Percentiles rank a stretch among this genome's conserved stretches.
Evolutionary conservation across 2,797 vertebrate genomes (phyloP).

Genomic region (Coendou prehensilis): DNA sequence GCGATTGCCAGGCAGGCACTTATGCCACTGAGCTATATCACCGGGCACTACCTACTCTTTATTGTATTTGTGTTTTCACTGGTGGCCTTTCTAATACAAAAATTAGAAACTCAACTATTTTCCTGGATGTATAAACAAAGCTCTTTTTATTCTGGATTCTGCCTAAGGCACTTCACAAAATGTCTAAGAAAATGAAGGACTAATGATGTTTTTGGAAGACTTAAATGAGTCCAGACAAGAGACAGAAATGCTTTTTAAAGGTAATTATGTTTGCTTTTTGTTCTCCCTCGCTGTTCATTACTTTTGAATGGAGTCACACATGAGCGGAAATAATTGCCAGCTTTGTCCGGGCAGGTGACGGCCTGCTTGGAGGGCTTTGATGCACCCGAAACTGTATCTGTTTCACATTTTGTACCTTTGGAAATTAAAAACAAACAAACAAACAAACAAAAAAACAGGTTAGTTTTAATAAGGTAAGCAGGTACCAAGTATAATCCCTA

Average conservation of each 20-base stretch:
- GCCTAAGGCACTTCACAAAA: slow-evolving; percentile 75
- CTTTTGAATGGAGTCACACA: slow-evolving; percentile 95
- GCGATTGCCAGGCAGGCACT: no score
- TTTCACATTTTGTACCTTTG: slow-evolving; percentile 90
- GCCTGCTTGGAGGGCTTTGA: slow-evolving; percentile 93
- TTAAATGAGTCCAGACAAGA: slow-evolving; percentile 91
- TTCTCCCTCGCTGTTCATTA: slow-evolving; percentile 93
- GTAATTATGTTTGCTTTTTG: slow-evolving; percentile 94
- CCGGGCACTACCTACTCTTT: background rate
- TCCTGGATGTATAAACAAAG: slow-evolving; percentile 64
- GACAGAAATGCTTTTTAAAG: slow-evolving; percentile 92
- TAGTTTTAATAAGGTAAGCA: slow-evolving; percentile 73
- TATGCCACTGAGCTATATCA: no score
- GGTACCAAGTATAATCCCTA: slow-evolving; percentile 69
- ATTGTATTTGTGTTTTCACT: background rate
- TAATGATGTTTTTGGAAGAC: slow-evolving; percentile 87
- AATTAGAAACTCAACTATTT: slow-evolving; percentile 31
- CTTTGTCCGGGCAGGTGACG: slow-evolving; percentile 93
- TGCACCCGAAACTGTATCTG: slow-evolving; percentile 91
- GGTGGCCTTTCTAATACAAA: background rate
- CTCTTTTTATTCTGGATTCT: slow-evolving; percentile 69
- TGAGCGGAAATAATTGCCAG: slow-evolving; percentile 95
- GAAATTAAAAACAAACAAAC: slow-evolving; percentile 81
- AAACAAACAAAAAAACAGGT: background rate
- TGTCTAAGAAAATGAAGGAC: slow-evolving; percentile 87